Conservation (phyloP, 2,797 vertebrate genomes). For the Urocyon cinereoargenteus region DNA sequence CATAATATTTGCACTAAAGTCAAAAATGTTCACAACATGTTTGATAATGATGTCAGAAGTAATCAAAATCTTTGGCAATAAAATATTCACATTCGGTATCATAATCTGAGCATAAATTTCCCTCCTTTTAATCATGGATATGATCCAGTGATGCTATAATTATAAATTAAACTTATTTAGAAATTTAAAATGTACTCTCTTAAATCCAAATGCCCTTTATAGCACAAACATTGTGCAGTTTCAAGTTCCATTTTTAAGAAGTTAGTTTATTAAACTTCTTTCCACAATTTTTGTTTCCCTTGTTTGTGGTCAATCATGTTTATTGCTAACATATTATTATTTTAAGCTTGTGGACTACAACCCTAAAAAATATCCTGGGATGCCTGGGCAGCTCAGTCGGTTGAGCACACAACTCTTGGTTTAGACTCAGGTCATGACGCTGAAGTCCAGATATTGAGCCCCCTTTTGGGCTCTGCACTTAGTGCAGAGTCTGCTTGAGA, state of each 20-base stretch:
- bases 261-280: neutral
- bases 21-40: neutral
- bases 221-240: neutral
- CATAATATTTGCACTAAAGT: neutral
- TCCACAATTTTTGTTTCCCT: neutral
- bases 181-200: neutral
- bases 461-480: neutral
- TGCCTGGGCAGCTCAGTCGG: too few relatives aligned
- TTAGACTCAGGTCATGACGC: neutral
- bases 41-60: neutral
- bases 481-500: neutral
- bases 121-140: neutral
- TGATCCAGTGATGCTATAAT: neutral
- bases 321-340: neutral
- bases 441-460: neutral
- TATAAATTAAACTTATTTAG: neutral
- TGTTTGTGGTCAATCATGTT: neutral
- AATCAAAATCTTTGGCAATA: neutral
- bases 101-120: neutral
- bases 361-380: neutral
- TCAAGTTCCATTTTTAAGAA: neutral
- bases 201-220: neutral
- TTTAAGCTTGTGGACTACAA: neutral
- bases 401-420: neutral
- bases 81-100: neutral